A percentile compares a stretch with the other conserved stretches of the same genome.
phyloP scores from a whole-genome alignment of 2,113 vertebrate genomes.

The Ctenomys sociabilis region DNA sequence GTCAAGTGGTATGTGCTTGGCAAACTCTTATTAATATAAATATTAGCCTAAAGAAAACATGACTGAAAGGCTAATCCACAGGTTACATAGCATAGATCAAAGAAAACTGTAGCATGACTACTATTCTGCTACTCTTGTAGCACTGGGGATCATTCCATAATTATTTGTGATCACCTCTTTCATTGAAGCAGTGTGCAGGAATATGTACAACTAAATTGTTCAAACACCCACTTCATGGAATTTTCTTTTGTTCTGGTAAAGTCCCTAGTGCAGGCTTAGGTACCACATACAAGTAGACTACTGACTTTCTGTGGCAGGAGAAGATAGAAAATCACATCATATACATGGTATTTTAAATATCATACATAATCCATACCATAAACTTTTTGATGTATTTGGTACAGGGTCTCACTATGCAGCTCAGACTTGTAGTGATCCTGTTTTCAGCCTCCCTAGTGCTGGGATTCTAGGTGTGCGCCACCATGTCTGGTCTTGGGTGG shows the following conservation, averaged over 20 bases:
- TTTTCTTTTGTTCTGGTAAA: background rate
- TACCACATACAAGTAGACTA: background rate
- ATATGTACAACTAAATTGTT: background rate
- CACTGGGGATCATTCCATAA: background rate
- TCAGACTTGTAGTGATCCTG: too few species aligned
- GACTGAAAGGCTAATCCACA: conserved; percentile 30
- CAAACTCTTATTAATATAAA: conserved; percentile 50
- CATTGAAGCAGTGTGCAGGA: background rate
- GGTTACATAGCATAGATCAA: background rate
- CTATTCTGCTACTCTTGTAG: background rate
- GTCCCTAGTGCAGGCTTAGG: background rate
- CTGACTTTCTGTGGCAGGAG: background rate
- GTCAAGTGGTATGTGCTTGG: background rate
- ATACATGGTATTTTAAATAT: background rate
- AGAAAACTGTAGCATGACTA: background rate
- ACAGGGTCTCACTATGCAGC: too few species aligned
- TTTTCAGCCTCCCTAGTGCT: too few species aligned
- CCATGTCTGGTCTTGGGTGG: too few species aligned
- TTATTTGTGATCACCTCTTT: conserved; percentile 37
- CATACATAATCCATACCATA: background rate
- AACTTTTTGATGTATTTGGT: background rate
- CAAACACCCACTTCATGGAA: background rate
- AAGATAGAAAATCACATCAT: background rate
- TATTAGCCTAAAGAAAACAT: conserved; percentile 32
- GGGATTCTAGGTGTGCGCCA: too few species aligned